phyloP scores from a whole-genome alignment of 2,888 invertebrate genomes.

The Drosophila sordidula region DNA sequence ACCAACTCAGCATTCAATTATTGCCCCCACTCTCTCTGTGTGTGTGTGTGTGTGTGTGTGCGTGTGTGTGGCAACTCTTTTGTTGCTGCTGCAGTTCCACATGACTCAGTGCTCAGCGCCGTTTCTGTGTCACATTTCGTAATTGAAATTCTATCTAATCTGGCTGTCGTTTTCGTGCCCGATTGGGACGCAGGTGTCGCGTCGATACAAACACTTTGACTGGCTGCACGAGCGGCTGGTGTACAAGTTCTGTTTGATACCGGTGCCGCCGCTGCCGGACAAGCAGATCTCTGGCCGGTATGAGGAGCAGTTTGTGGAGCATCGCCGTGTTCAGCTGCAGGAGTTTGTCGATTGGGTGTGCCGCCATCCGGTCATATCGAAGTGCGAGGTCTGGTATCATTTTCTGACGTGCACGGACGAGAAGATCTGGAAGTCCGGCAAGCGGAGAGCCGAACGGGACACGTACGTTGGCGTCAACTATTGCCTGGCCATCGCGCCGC shows the following conservation, averaged over 20 bases:
- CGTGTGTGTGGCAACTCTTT: slow-evolving; percentile 17
- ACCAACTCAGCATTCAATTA: slow-evolving; percentile 24
- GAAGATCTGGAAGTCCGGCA: slow-evolving; percentile 98
- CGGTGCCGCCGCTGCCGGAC: slow-evolving; percentile 98
- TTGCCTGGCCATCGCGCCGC: slow-evolving; percentile 94
- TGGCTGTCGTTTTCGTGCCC: slow-evolving; percentile 28
- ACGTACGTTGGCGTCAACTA: slow-evolving; percentile 95
- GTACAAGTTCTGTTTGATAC: slow-evolving; percentile 97
- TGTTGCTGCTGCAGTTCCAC: slow-evolving; percentile 7
- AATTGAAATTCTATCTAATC: slow-evolving; percentile 71
- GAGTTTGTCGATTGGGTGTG: slow-evolving; percentile 99
- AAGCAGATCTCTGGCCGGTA: slow-evolving; percentile 99
- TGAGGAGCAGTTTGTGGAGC: slow-evolving; percentile 98
- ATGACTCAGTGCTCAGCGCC: slow-evolving; percentile 47
- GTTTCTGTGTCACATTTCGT: slow-evolving; percentile 56
- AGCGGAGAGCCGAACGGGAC: slow-evolving; percentile 97
- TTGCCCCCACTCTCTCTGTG: neutral
- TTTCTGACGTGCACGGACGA: slow-evolving; percentile 99
- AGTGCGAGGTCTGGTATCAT: slow-evolving; percentile 97
- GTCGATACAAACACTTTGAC: slow-evolving; percentile 99
- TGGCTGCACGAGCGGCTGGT: slow-evolving; percentile 98
- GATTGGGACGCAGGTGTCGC: slow-evolving; percentile 86
- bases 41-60: slow-evolving; percentile 9
- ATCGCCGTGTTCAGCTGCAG: slow-evolving; percentile 96
- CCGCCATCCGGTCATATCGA: slow-evolving; percentile 96